Base-by-base conservation (phyloP, 1,140 invertebrate genomes). In the Drosophila novamexicana region DNA sequence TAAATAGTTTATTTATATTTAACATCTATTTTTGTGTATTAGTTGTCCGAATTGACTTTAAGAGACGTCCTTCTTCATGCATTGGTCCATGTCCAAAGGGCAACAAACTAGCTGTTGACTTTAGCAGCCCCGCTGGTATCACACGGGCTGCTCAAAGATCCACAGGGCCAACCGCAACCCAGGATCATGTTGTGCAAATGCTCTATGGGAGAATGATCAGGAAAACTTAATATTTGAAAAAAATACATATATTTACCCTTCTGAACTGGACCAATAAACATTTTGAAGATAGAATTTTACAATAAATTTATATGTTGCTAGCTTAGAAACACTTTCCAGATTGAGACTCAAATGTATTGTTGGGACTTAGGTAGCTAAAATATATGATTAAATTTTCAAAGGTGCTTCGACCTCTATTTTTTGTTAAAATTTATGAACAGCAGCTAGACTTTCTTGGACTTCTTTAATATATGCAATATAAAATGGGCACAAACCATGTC, bases 131-230 rank as follows among this genome's bases (percentile, higher is more conserved):
- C 22, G 9, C 69, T 49, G 2, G 53, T 57, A 32, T 66, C 39
- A 9, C 64, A 72, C 2, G 74, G 53, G 37, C 72, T 67, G 49
- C 72, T 63, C 18, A 65, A 64, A 2, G 62, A 68, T 10, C 65
- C 74, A n/a, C 77, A 78, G 4, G 59, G 59, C 59, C 67, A 63
- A 32, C 67, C 59, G 49, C 58, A 70, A 14, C 67, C 62, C 49
- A 81, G 77, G 56, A 67, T 66, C 68, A 71, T 57, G 45, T 42
- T 69, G 37, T 37, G 42, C 9, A 56, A 6, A 56, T 56, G 32
- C 10, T 79, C 69, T 45, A 40, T 10, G 29, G 7, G 14, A 63
- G 7, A n/a, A 36, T 14, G 22, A 29, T 5, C 22, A 29, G 6
- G 4, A 29, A 22, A 29, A 14, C 2, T 10, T 4, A 18, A 3